Evolutionary conservation across 2,113 vertebrate species (phyloP).

Genomic region (Ammodytes marinus): DNA sequence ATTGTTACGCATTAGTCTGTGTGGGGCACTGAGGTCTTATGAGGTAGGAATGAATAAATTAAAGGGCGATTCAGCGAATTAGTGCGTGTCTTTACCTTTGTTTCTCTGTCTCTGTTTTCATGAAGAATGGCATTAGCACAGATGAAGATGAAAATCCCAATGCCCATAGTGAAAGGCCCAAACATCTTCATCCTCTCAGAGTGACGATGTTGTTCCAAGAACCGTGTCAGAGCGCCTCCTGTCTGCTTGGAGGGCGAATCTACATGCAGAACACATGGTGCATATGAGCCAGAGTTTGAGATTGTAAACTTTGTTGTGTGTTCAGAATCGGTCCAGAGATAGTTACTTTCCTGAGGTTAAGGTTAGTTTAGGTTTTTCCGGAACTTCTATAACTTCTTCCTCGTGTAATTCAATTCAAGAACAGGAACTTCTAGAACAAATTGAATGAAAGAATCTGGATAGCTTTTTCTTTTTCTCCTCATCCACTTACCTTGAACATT

Average conservation of each 20-base stretch:
- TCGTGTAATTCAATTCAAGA: background rate
- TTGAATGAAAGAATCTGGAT: background rate
- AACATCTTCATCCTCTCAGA: slow-evolving; percentile 99
- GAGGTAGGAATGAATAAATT: too few species aligned
- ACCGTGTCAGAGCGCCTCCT: slow-evolving; percentile 86
- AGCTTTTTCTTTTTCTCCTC: background rate
- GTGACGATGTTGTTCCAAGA: slow-evolving; percentile 94
- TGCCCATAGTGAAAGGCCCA: slow-evolving; percentile 98
- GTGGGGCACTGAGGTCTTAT: too few species aligned
- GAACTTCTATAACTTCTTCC: background rate
- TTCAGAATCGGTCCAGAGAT: background rate
- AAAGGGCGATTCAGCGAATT: too few species aligned
- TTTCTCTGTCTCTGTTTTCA: slow-evolving; percentile 97
- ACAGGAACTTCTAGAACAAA: background rate
- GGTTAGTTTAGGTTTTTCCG: background rate
- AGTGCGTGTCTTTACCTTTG: slow-evolving; percentile 86
- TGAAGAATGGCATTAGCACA: slow-evolving; percentile 98
- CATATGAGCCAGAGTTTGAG: background rate
- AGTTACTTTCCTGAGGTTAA: background rate
- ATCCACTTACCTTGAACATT: slow-evolving; percentile 53
- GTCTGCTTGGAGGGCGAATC: slow-evolving; percentile 52
- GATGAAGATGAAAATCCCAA: slow-evolving; percentile 99
- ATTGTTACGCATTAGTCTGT: too few species aligned
- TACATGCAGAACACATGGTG: slow-evolving; percentile 17
- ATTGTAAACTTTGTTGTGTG: background rate